These are phyloP conservation scores for Neoaliturus tenellus DNA, from an alignment of 2,888 invertebrate genomes.

Conservation along the genomic window DNA sequence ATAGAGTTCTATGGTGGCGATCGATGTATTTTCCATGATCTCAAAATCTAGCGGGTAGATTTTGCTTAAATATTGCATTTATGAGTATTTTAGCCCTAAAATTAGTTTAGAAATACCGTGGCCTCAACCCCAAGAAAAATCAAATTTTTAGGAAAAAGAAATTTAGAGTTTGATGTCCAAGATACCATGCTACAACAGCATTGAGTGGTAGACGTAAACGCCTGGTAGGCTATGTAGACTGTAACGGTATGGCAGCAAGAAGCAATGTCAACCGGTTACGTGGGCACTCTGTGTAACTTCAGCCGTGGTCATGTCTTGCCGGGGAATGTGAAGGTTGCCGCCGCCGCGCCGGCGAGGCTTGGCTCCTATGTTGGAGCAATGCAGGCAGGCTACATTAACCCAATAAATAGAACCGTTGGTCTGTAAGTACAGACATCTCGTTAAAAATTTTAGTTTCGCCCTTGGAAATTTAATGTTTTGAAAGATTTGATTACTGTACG, in stretches of 20 bases:
- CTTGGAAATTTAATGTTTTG: neutral
- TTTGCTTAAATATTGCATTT: too few species aligned
- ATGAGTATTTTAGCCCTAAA: too few species aligned
- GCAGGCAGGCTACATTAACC: too few species aligned
- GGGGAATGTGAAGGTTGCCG: conserved; percentile 25
- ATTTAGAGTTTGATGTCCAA: too few species aligned
- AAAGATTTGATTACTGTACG: neutral
- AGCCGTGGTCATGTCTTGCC: neutral
- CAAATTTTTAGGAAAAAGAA: too few species aligned
- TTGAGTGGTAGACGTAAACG: neutral
- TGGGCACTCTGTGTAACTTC: conserved; percentile 14
- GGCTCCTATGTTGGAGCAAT: neutral
- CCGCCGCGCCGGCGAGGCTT: neutral
- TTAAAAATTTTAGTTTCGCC: neutral
- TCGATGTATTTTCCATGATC: too few species aligned
- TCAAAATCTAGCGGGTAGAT: too few species aligned
- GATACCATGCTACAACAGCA: neutral
- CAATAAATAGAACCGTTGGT: too few species aligned
- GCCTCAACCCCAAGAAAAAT: too few species aligned
- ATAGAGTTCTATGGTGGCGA: too few species aligned
- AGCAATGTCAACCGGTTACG: conserved; percentile 23
- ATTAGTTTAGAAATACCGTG: too few species aligned
- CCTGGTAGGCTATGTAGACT: neutral
- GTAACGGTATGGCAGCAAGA: conserved; percentile 9
- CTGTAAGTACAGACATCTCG: too few species aligned